Conservation (phyloP, 1,140 invertebrate species). For the Brachionus paranguensis region DNA sequence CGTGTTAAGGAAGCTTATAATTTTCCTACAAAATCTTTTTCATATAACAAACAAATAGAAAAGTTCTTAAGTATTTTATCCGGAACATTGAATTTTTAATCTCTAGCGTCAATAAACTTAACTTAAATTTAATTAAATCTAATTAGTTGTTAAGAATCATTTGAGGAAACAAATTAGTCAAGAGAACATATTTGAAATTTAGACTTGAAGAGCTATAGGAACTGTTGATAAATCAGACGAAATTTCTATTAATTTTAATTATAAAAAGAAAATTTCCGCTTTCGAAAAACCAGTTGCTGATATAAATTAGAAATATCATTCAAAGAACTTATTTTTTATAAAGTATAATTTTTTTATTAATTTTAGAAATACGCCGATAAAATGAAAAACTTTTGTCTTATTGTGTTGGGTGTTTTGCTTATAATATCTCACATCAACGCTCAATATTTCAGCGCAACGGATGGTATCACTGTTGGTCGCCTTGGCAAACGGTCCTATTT, state of each 20-base stretch:
- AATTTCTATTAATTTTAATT: neutral
- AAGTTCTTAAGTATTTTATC: neutral
- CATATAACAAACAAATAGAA: neutral
- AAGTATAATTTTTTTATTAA: neutral
- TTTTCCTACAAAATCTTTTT: neutral
- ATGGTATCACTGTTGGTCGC: constrained; percentile 22
- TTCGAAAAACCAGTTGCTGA: neutral
- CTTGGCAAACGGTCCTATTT: constrained; percentile 23
- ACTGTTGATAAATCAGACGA: neutral
- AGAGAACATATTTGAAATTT: neutral
- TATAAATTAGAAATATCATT: neutral
- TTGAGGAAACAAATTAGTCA: neutral
- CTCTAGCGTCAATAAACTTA: neutral
- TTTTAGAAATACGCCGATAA: neutral
- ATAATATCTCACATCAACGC: neutral
- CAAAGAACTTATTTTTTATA: neutral
- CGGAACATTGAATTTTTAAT: neutral
- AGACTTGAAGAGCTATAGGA: neutral
- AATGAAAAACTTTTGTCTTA: neutral
- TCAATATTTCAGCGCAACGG: constrained; percentile 32
- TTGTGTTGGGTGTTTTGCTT: neutral
- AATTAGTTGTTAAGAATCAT: constrained; percentile 1
- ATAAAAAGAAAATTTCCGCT: neutral
- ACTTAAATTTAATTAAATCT: neutral
- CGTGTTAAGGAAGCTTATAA: neutral